Evolutionary conservation across 2,797 vertebrate species (phyloP).

Genomic region (Nyctibius grandis): DNA sequence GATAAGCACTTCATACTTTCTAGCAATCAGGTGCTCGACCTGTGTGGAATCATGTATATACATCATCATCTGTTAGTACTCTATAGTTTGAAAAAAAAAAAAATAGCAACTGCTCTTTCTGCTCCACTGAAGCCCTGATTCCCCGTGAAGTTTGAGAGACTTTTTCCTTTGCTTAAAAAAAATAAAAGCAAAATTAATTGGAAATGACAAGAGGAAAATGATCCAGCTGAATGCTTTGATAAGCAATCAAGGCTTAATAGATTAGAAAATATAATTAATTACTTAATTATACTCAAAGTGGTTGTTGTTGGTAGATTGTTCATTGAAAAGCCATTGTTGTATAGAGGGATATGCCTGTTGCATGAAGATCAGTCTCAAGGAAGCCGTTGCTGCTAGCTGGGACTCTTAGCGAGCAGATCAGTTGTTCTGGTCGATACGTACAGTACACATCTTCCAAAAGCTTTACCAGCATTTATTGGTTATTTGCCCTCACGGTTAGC

Average conservation of each 20-base stretch:
- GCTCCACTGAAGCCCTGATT: neutral
- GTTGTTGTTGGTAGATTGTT: conserved; percentile 62
- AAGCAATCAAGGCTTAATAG: conserved; percentile 80
- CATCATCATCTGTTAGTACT: neutral
- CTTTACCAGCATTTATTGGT: fast-evolving
- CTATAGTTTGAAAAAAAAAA: neutral
- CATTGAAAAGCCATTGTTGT: conserved; percentile 47
- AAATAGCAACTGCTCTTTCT: neutral
- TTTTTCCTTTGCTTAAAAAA: conserved; percentile 4
- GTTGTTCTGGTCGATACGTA: neutral
- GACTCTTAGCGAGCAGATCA: neutral
- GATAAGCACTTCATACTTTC: neutral
- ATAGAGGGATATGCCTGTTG: neutral
- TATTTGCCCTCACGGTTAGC: neutral
- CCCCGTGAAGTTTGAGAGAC: neutral
- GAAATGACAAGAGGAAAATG: conserved; percentile 76
- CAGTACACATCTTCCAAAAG: neutral
- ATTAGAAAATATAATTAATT: conserved; percentile 84
- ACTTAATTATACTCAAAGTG: conserved; percentile 69
- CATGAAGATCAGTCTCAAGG: conserved; percentile 5
- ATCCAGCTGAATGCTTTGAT: conserved; percentile 80
- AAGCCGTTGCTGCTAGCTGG: neutral
- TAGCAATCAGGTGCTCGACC: neutral
- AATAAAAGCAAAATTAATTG: conserved; percentile 75
- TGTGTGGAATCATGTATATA: neutral